These are phyloP conservation scores for Callopanchax toddi DNA, from an alignment of 2,113 vertebrate genomes.

Conservation along the genomic window DNA sequence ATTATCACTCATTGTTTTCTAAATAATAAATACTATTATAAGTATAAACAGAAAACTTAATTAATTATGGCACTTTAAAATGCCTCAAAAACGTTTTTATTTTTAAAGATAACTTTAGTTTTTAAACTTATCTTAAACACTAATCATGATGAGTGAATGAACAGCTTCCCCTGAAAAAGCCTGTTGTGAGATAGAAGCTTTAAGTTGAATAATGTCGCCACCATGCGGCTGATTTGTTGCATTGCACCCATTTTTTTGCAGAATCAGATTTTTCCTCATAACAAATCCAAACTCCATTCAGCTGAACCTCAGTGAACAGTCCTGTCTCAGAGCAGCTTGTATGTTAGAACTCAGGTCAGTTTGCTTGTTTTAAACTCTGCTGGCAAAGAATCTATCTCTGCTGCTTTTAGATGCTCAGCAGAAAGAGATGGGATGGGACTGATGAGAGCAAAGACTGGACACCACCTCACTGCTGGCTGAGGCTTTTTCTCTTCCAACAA, in stretches of 20 bases:
- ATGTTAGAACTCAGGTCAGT: background rate
- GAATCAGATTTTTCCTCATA: background rate
- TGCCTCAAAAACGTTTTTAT: no score
- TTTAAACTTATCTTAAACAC: no score
- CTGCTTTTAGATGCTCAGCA: conserved; percentile 15
- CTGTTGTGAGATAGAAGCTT: background rate
- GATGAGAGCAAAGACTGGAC: background rate
- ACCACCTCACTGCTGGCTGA: background rate
- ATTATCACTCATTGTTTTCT: no score
- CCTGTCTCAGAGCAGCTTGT: background rate
- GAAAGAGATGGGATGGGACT: conserved; percentile 3
- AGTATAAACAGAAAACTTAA: no score
- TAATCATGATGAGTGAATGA: background rate
- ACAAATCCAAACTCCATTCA: background rate
- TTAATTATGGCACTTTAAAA: no score
- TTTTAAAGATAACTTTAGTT: no score
- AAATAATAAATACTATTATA: no score
- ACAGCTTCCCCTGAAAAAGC: background rate
- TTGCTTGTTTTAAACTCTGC: background rate
- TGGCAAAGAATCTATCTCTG: background rate
- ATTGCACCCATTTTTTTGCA: background rate
- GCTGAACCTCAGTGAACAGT: background rate
- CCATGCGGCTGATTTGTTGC: background rate
- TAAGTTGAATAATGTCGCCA: background rate
- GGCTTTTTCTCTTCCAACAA: background rate